Evolutionary conservation across 2,888 invertebrate species (phyloP).

Genomic region (Apotomis capreana): DNA sequence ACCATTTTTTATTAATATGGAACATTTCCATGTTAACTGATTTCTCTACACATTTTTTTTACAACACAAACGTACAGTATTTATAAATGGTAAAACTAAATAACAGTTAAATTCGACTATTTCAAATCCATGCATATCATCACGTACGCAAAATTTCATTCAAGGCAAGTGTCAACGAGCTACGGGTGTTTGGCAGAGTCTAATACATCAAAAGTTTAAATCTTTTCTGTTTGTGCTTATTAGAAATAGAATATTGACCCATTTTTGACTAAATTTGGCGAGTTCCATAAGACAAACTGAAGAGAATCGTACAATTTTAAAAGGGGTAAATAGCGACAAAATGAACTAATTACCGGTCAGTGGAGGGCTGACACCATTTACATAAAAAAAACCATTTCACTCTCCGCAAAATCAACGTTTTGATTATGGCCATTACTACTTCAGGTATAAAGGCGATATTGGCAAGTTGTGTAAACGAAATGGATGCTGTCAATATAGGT

Average conservation of each 20-base stretch:
- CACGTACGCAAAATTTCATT: too few relatives aligned
- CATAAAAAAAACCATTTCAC: constrained; percentile 23
- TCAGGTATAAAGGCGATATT: constrained; percentile 27
- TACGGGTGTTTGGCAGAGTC: too few relatives aligned
- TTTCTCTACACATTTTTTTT: neutral
- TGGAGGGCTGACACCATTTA: constrained; percentile 40
- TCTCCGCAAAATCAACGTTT: neutral
- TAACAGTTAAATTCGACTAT: too few relatives aligned
- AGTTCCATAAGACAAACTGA: neutral
- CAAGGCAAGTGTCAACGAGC: too few relatives aligned
- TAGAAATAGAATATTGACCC: too few relatives aligned
- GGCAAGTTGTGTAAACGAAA: constrained; percentile 6
- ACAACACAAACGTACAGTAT: too few relatives aligned
- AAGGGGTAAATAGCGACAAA: constrained; percentile 18
- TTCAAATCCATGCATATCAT: too few relatives aligned
- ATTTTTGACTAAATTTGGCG: neutral
- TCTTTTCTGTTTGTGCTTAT: too few relatives aligned
- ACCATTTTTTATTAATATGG: too few relatives aligned
- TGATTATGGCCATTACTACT: constrained; percentile 7
- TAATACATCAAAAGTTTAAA: too few relatives aligned
- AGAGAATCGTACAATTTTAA: constrained; percentile 7
- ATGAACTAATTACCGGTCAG: constrained; percentile 40
- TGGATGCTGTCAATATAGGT: constrained; percentile 32
- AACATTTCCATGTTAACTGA: neutral
- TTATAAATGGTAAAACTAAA: too few relatives aligned